Base-by-base conservation (phyloP, 2,888 invertebrate species). In the Abrostola triplasia region DNA sequence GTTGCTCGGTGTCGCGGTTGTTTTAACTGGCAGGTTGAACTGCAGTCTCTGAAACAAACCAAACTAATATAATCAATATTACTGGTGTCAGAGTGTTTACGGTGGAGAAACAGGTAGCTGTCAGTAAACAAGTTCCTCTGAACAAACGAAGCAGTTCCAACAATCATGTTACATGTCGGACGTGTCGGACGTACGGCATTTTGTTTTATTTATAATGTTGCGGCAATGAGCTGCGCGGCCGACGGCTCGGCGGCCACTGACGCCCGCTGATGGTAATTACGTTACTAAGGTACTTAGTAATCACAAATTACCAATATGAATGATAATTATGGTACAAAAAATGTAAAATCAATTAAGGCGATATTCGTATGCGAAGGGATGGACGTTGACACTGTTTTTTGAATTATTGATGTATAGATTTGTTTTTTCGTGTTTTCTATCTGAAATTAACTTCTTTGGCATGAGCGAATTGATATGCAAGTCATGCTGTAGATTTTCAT, bases 301-400 rank as follows among this genome's bases (percentile, higher is more conserved):
- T 77, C n/a, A 61, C 47, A 63, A 69, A 67, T 71, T 74, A 79
- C 80, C 80, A 71, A 68, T 67, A 9, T 11, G 51, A 66, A 67
- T 71, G 62, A 68, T 74, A 72, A 66, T 68, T 71, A 65, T 74
- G 77, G 77, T 78, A 78, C 77, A 79, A 78, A 79, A 59, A 56
- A 58, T 54, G 59, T 63, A 70, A 68, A 71, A 70, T 71, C 60
- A 79, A 53, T 73, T 73, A 70, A 57, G 66, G 72, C 48, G 64
- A 60, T 70, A 63, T 64, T 61, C 53, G 74, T 55, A 59, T 63
- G 59, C 35, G 41, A 59, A 48, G 67, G 62, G 37, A 41, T 58
- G 69, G 40, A 6, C 40, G 64, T 61, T 76, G 38, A 6, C 12
- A 63, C 57, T 76, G 65, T 72, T 58, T 13, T 13, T 13, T 13